Conservation (phyloP, 1,140 invertebrate species). For the Sminthurinus signatus region DNA sequence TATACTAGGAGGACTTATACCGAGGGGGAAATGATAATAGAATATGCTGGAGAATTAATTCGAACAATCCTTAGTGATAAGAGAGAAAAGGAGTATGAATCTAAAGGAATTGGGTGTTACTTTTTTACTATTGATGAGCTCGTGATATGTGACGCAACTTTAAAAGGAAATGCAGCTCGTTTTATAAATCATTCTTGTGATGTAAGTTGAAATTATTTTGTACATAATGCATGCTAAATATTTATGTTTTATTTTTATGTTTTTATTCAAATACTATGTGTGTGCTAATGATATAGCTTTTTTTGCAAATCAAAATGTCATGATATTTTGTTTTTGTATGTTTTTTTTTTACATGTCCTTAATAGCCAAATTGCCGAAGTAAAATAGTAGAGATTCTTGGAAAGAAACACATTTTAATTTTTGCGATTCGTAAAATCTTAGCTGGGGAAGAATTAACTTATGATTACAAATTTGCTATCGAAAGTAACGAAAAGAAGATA, state of each 20-base stretch:
- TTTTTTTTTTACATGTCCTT: constrained; percentile 21
- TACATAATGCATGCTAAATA: too few species aligned
- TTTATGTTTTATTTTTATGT: too few species aligned
- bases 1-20: constrained; percentile 90
- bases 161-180: constrained; percentile 84
- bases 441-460: constrained; percentile 98
- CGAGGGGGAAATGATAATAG: constrained; percentile 94
- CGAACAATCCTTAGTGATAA: constrained; percentile 59
- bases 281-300: too few species aligned
- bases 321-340: too few species aligned
- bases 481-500: constrained; percentile 97
- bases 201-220: too few species aligned
- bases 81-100: constrained; percentile 84
- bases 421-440: constrained; percentile 87
- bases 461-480: constrained; percentile 99
- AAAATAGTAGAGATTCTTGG: constrained; percentile 95
- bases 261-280: too few species aligned
- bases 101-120: constrained; percentile 90
- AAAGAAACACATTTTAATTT: constrained; percentile 93
- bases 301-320: too few species aligned
- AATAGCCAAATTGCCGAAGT: constrained; percentile 90
- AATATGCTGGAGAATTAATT: constrained; percentile 92
- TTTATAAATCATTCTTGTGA: constrained; percentile 99
- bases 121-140: constrained; percentile 99
- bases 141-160: constrained; percentile 85